These are phyloP conservation scores for Neotragus pygmaeus DNA, from an alignment of 2,113 vertebrate species.

Conservation along the genomic window DNA sequence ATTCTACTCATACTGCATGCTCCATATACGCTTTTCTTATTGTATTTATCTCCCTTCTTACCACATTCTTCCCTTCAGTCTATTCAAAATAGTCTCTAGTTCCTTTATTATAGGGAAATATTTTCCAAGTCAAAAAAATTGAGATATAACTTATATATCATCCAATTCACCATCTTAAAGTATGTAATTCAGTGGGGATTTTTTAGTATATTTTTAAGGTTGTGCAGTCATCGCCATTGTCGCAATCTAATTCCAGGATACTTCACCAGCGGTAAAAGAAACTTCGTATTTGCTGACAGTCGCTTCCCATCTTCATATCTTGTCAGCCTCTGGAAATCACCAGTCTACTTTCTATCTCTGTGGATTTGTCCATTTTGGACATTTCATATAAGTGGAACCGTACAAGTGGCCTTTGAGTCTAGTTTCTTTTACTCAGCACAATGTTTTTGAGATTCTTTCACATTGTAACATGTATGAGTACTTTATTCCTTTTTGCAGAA, in stretches of 20 bases:
- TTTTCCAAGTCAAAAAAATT: neutral
- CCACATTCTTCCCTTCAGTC: neutral
- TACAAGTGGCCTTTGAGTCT: neutral
- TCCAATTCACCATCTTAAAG: neutral
- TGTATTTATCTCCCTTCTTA: neutral
- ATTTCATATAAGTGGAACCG: neutral
- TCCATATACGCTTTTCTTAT: neutral
- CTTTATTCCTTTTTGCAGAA: neutral
- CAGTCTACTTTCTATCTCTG: neutral
- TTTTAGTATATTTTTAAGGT: neutral
- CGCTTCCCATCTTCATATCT: accelerated
- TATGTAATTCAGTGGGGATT: neutral
- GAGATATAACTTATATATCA: neutral
- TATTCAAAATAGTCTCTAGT: neutral
- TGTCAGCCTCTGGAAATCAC: neutral
- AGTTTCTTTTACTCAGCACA: neutral
- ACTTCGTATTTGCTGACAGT: too few species aligned
- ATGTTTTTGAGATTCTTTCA: neutral
- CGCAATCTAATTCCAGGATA: neutral
- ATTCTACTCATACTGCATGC: neutral
- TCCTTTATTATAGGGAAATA: neutral
- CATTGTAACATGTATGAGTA: neutral
- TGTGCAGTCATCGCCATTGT: neutral
- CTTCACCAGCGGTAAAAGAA: neutral
- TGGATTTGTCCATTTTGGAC: neutral